Base-by-base conservation (phyloP, 2,113 vertebrate genomes). In the Sarotherodon lohbergeri region DNA sequence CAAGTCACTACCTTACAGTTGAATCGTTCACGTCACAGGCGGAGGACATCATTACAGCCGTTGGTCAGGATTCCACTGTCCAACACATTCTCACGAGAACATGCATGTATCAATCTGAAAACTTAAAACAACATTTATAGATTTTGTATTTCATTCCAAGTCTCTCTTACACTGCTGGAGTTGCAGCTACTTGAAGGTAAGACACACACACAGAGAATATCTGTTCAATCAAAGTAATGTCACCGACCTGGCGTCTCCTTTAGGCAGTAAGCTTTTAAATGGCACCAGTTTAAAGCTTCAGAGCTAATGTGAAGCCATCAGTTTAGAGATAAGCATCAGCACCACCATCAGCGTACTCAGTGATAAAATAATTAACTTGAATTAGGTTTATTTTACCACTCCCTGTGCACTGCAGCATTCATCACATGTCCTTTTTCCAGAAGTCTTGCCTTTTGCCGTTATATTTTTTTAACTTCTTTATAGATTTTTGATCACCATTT, bases 1-100 rank as follows among this genome's bases (percentile, higher is more conserved):
- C 24, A 16, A 9, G 1, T 59, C 56, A 16, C 56, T 29, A 59
- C 0, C 56, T 59, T 59, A 1, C 24, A 59, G 56, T 0, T 32
- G 57, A 59, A 32, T 32, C 14, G 27, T 32, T 14, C 57, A 61
- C 57, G 27, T 17, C 5, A 32, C 57, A 17, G 57, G 27, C 0
- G 14, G 57, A 61, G 14, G 57, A 61, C 6, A 17, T 32, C 57
- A 61, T 1, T 2, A 4, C 1, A 7, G 4, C 56, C 13, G 7
- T 16, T 29, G 56, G 4, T 59, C 56, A 29, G 56, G 56, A 59
- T 17, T 59, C 2, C 27, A 59, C 57, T 32, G 57, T 32, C 14
- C 27, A 29, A 32, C 57, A 32, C 14, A 32, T 32, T 61, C 57
- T 61, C 57, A 32, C 57, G 3, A 14, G 14, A 61, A 17, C 57